Percentiles rank a stretch among this genome's conserved stretches.
phyloP scores from a whole-genome alignment of 2,888 invertebrate genomes.

The Drosophila engyochracea region DNA sequence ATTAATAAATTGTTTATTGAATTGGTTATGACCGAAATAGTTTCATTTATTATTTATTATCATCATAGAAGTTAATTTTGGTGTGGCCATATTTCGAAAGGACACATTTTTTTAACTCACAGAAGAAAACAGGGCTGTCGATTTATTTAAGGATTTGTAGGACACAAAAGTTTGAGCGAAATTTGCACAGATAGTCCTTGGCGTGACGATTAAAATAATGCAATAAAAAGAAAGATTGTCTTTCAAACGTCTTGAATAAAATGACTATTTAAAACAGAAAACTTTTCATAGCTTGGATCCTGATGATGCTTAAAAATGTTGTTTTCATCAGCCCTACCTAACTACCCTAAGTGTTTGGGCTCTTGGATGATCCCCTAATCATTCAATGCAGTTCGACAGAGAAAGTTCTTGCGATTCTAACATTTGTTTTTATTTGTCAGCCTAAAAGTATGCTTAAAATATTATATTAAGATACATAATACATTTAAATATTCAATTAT shows the following conservation, averaged over 20 bases:
- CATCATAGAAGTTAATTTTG: neutral
- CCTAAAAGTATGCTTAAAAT: neutral
- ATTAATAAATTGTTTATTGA: constrained; percentile 4
- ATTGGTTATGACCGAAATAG: neutral
- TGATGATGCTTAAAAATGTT: neutral
- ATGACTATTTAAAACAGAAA: neutral
- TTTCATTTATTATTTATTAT: neutral
- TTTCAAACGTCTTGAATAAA: neutral
- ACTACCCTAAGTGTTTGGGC: neutral
- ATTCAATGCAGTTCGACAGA: neutral
- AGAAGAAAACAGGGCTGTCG: neutral
- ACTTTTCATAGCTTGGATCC: neutral
- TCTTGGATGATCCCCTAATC: neutral
- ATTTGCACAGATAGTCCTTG: neutral
- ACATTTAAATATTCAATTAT: neutral
- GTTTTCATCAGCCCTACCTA: neutral
- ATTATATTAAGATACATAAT: neutral
- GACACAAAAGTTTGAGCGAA: neutral
- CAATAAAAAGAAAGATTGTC: neutral
- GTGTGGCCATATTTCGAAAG: neutral
- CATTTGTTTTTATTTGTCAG: neutral
- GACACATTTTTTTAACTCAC: neutral
- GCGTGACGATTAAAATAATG: neutral
- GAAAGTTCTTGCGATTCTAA: neutral
- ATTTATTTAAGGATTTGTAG: neutral